Evolutionary conservation across 1,140 invertebrate species (phyloP), one percentile per base, ranked within the genome.

Genomic region (Heterodera carotae): DNA sequence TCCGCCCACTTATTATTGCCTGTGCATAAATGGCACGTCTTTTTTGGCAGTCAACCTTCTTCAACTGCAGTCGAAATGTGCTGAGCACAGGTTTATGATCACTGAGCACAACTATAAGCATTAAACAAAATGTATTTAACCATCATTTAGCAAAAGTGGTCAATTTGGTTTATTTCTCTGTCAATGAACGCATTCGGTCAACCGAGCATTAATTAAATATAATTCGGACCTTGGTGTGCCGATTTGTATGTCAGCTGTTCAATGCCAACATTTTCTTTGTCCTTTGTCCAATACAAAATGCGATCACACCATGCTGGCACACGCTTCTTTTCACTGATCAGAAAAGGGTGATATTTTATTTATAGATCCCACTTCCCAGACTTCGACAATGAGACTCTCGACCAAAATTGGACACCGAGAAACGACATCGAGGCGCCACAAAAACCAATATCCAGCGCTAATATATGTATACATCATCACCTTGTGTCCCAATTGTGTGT

Each of bases 281-380:
- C 90, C 89, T 80, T 91, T 90, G 7, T 93, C 93, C 89, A 92
- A 92, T 94, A 98, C 79, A 99, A 90, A 81, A 99, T 92, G 80
- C 97, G 91, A 89, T 99, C 97, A 90, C 95, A 98, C 96, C 97
- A 99, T 8, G 97, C 96, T 10, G 97, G 97, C 5, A 93, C 92
- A 84, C 97, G 91, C 76, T 92, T 92, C 88, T 98, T 98, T 87
- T 98, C 96, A 91, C 95, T 97, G n/a, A 82, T n/a, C n/a, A n/a
- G n/a, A n/a, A n/a, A n/a, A n/a, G n/a, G n/a, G n/a, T n/a, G n/a
- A n/a, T n/a, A n/a, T n/a, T n/a, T n/a, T n/a, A n/a, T n/a, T n/a
- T n/a, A n/a, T n/a, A n/a, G n/a, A n/a, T n/a, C n/a, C n/a, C n/a
- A n/a, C n/a, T n/a, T n/a, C n/a, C n/a, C n/a, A n/a, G n/a, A n/a